Evolutionary conservation across 2,797 vertebrate species (phyloP), one percentile per base, ranked within the genome.

Genomic region (Myotis planiceps): DNA sequence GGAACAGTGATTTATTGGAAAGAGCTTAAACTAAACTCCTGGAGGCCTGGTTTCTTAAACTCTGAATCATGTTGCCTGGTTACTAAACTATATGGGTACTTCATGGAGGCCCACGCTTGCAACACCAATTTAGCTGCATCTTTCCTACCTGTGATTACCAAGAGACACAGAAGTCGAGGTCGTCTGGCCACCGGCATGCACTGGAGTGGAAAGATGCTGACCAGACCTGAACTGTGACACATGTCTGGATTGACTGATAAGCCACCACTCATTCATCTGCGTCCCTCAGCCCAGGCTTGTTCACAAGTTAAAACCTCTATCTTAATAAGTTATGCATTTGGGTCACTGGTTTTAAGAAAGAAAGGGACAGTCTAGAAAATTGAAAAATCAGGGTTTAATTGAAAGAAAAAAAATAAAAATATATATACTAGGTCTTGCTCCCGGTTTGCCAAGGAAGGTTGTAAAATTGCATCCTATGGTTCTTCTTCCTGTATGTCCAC

Each of bases 251-350:
- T 68, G 47, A 88, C 39, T 51, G 74, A 71, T 47, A 94, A 93
- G 49, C 9, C 3, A 65, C 42, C 25, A 9, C 23, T 32, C 32
- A 14, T 19, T 49, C 39, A 69, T 83, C 32, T 72, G 21, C 18
- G 42, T 51, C 29, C 12, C 10, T 72, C 39, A 88, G 27, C 21
- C 60, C 49, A 63, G n/a, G 29, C 29, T 53, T 34, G 18, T 32
- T 39, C n/a, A 55, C 45, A 91, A 95, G 42, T 14, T 42, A 78
- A 92, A 83, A 58, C 13, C 25, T 93, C 78, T 74, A 0, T 75
- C 81, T 96, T 90, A 49, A 55, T 93, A 96, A 92, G 53, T 84
- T 82, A 96, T 53, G 47, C 86, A 96, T 95, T 90, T 96, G 84
- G 84, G 92, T 92, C 83, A 86, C 42, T 83, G 69, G 47, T 93